These are phyloP conservation scores for Paramormyrops hopkinsi DNA, from an alignment of 2,797 vertebrate genomes.

Conservation along the genomic window DNA sequence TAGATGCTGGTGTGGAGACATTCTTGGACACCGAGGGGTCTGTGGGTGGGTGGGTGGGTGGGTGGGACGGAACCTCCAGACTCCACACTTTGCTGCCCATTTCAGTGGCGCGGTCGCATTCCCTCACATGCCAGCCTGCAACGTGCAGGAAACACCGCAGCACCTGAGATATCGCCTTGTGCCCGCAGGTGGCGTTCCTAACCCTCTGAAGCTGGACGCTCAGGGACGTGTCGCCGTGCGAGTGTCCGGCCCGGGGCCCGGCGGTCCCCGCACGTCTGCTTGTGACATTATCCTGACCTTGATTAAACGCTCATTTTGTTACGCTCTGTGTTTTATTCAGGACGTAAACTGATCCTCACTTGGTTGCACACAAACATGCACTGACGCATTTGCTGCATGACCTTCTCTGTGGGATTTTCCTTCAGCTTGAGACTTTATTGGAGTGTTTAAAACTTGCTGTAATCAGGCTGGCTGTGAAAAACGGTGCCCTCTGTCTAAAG, in stretches of 20 bases:
- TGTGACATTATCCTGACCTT: background rate
- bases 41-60: background rate
- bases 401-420: background rate
- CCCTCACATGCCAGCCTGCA: background rate
- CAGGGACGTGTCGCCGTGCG: background rate
- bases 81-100: background rate
- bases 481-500: background rate
- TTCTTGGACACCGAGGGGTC: background rate
- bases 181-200: slow-evolving; percentile 67
- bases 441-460: background rate
- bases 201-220: slow-evolving; percentile 51
- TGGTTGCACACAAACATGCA: background rate
- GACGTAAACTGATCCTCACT: background rate
- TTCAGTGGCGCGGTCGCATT: background rate
- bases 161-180: background rate
- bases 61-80: background rate
- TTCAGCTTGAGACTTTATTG: background rate
- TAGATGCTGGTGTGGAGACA: background rate
- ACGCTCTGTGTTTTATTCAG: background rate
- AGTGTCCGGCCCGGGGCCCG: background rate
- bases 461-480: background rate
- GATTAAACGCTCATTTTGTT: background rate
- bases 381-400: background rate
- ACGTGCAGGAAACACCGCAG: background rate
- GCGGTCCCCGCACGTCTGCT: background rate